Evolutionary conservation across 64 coral and sea anemone species (phyloP).

Genomic region (Pocillopora verrucosa): DNA sequence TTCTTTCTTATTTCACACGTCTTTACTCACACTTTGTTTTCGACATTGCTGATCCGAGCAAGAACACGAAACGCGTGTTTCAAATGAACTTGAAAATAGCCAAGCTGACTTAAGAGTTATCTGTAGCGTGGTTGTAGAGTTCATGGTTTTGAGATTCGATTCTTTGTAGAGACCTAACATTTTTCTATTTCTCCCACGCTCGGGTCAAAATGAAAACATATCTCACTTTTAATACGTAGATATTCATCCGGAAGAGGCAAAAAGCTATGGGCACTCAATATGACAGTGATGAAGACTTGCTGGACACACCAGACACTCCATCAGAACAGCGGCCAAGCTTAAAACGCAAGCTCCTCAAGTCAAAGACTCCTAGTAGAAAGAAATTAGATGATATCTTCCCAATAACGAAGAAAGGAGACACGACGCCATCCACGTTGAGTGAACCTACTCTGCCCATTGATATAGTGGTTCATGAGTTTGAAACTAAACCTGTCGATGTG

Average conservation of each 20-base stretch:
- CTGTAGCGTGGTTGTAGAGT: no score
- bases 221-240: conserved; percentile 37
- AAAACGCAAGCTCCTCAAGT: conserved; percentile 71
- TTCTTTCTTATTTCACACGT: no score
- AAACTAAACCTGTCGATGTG: conserved; percentile 81
- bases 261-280: conserved; percentile 64
- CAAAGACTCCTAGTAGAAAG: conserved; percentile 65
- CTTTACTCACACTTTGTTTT: no score
- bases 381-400: conserved; percentile 80
- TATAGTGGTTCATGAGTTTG: conserved; percentile 80
- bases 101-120: no score
- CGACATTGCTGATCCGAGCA: no score
- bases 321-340: conserved; percentile 51
- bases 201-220: no score
- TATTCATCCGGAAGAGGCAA: conserved; percentile 83
- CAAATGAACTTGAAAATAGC: no score
- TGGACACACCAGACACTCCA: conserved; percentile 49
- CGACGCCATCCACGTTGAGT: neutral
- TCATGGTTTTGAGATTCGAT: no score
- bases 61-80: no score
- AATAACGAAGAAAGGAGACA: conserved; percentile 17
- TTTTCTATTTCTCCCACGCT: no score
- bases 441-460: conserved; percentile 51
- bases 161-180: no score
- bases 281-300: conserved; percentile 57